Conservation (phyloP, 2,797 vertebrate species). For the Mormyrops attenuatus region DNA sequence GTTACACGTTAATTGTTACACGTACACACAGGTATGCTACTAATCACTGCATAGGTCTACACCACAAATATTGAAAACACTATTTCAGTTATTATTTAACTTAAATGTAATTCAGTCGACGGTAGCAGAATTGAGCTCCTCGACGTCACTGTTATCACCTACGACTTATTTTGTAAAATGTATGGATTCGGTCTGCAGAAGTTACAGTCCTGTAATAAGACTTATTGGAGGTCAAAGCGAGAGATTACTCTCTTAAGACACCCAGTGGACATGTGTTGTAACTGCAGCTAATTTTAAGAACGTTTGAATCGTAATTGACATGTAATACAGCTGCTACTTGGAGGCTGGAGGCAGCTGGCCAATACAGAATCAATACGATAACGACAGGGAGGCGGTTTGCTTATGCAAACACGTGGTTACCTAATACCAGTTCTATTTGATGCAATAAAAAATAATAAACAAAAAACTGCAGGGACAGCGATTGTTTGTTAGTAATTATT, state of each 20-base stretch:
- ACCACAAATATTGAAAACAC: neutral
- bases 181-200: neutral
- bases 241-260: slow-evolving; percentile 30
- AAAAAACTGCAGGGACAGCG: neutral
- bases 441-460: neutral
- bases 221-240: neutral
- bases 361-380: neutral
- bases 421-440: neutral
- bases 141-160: neutral
- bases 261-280: slow-evolving; percentile 28
- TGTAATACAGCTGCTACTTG: neutral
- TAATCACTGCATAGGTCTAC: neutral
- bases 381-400: neutral
- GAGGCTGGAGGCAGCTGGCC: neutral
- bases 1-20: neutral
- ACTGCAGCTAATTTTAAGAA: neutral
- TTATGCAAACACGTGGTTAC: neutral
- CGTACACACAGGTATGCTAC: neutral
- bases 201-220: neutral
- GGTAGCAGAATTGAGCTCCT: neutral
- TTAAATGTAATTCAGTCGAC: neutral
- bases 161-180: neutral
- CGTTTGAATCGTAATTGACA: neutral
- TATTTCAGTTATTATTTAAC: neutral
- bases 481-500: neutral